Evolutionary conservation across 30 jellyfish, hydroid and myxozoan species (phyloP), one percentile per base, ranked within the genome.

Genomic region (Aurelia sp.): DNA sequence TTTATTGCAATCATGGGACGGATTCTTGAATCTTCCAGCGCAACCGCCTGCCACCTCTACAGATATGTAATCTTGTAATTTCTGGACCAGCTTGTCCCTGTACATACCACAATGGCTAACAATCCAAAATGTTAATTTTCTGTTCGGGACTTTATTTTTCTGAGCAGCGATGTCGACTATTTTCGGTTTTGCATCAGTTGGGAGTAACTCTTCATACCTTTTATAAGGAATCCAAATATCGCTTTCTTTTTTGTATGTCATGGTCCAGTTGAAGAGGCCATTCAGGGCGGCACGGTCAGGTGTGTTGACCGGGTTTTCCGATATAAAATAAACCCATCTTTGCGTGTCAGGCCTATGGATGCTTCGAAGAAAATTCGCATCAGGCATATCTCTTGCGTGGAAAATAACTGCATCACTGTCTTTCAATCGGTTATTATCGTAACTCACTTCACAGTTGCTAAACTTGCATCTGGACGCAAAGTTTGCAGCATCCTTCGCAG

Each of bases 401-500:
- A 95, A 95, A 10, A 95, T 87, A 22, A 95, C 98, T 5, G 98
- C 99, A 87, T 95, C 98, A 44, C 98, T 91, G 4, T 44, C 76
- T 51, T 59, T 11, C 27, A 90, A 19, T 41, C 80, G 71, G 58
- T 51, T 50, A 19, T 61, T 80, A 71, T 95, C 97, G 63, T 95
- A 90, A 12, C 98, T 70, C 8, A 95, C 90, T 72, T 81, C 93
- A 61, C 99, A 95, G 59, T 90, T 90, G 21, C 63, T 89, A 51
- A 38, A 60, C 58, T 66, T 69, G 76, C 99, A 95, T 66, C 73
- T 69, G 30, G 77, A 50, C n/a, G 89, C 83, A 75, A 91, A 88
- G 22, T 78, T 84, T 35, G 75, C 41, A 18, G 89, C 76, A 24
- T 80, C 83, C 35, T 65, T 69, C 59, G 62, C 73, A 13, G 97